Evolutionary conservation across 2,113 vertebrate genomes (phyloP).

Genomic region (Hirundichthys speculiger): DNA sequence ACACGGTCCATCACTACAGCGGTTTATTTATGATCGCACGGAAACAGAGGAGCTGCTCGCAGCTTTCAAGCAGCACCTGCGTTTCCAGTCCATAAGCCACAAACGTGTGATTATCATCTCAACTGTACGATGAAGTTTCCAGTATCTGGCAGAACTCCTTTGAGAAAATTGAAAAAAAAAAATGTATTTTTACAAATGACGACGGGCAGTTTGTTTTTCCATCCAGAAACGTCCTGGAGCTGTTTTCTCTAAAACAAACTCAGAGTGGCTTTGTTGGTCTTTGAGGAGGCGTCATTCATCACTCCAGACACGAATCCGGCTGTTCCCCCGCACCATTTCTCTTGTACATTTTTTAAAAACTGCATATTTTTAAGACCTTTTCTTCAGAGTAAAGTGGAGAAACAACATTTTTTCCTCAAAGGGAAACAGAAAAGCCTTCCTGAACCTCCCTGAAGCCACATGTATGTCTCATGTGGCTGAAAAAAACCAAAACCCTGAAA

Average conservation of each 20-base stretch:
- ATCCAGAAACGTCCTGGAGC: not conserved
- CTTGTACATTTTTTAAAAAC: too few species aligned
- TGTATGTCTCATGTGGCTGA: conserved; percentile 22
- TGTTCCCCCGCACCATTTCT: too few species aligned
- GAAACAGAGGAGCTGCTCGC: too few species aligned
- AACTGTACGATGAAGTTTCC: not conserved
- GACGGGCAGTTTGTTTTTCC: too few species aligned
- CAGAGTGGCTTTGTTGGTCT: too few species aligned
- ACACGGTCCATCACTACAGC: too few species aligned
- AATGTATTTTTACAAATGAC: too few species aligned
- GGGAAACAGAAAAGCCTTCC: conserved; percentile 2
- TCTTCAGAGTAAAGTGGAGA: not conserved
- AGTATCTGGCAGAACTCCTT: not conserved
- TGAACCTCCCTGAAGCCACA: conserved; percentile 5
- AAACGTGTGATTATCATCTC: not conserved
- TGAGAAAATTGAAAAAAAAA: too few species aligned
- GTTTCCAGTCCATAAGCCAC: too few species aligned
- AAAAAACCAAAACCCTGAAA: conserved; percentile 17
- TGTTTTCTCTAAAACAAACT: not conserved
- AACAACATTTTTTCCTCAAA: not conserved
- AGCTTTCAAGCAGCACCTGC: not conserved
- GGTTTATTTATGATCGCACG: conserved; percentile 4
- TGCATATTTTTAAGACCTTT: too few species aligned
- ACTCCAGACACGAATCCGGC: too few species aligned
- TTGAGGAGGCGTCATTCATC: too few species aligned